Evolutionary conservation across 2,888 invertebrate species (phyloP).

Genomic region (Schizotus pectinicornis): DNA sequence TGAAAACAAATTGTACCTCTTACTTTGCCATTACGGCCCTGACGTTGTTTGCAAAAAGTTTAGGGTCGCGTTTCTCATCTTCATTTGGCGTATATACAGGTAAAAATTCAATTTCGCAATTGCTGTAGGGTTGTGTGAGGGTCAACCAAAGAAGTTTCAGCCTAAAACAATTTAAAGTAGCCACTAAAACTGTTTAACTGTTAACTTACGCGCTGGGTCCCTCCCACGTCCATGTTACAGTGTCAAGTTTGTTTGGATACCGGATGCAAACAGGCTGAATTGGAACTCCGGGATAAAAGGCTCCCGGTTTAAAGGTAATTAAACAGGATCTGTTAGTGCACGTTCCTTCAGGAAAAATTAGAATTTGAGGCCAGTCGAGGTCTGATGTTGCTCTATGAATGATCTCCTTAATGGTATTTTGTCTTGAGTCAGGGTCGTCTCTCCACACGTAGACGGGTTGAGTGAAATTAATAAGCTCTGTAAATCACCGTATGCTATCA

Average conservation of each 20-base stretch:
- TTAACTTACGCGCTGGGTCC: slow-evolving; percentile 89
- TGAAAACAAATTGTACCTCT: slow-evolving; percentile 45
- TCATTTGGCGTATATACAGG: slow-evolving; percentile 90
- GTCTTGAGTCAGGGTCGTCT: slow-evolving; percentile 90
- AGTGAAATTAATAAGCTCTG: slow-evolving; percentile 90
- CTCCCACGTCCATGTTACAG: slow-evolving; percentile 94
- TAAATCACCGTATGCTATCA: slow-evolving; percentile 39
- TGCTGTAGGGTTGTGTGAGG: slow-evolving; percentile 84
- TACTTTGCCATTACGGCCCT: slow-evolving; percentile 90
- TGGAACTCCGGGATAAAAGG: slow-evolving; percentile 94
- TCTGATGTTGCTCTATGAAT: slow-evolving; percentile 82
- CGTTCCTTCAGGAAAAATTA: slow-evolving; percentile 96
- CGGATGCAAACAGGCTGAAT: slow-evolving; percentile 93
- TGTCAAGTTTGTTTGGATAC: slow-evolving; percentile 88
- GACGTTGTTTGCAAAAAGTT: slow-evolving; percentile 89
- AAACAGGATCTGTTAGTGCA: slow-evolving; percentile 93
- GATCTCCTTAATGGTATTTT: slow-evolving; percentile 89
- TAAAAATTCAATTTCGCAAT: slow-evolving; percentile 89
- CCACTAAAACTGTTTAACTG: background rate
- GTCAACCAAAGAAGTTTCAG: slow-evolving; percentile 86
- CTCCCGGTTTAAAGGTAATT: slow-evolving; percentile 89
- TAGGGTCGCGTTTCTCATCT: slow-evolving; percentile 85
- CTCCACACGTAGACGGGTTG: slow-evolving; percentile 95
- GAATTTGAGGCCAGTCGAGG: slow-evolving; percentile 90
- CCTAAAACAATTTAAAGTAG: too few species aligned